These are phyloP conservation scores for Kradibia gibbosae DNA, from an alignment of 1,140 invertebrate genomes.

Conservation along the genomic window DNA sequence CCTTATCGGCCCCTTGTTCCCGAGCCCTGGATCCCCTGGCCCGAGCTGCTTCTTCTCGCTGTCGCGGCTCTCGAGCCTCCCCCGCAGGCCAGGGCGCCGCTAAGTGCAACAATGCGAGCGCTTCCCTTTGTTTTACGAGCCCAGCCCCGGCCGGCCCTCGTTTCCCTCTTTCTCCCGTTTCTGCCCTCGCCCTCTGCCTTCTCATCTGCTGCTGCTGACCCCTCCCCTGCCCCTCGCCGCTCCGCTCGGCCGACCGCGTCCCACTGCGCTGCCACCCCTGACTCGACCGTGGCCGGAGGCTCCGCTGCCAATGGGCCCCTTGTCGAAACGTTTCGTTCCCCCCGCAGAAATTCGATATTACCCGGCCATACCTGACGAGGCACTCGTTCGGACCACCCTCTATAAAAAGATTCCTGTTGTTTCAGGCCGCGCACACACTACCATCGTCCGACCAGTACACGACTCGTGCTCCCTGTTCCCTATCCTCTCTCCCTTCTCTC, in stretches of 20 bases:
- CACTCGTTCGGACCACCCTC: constrained; percentile 14
- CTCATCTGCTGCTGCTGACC: not conserved
- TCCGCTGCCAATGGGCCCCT: no score
- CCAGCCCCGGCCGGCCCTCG: not conserved
- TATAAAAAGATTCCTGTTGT: constrained; percentile 34
- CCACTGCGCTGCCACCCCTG: no score
- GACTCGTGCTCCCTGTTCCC: not conserved
- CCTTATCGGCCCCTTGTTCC: no score
- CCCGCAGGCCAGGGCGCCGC: not conserved
- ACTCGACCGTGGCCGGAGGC: no score
- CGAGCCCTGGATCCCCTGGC: no score
- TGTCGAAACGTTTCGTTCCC: no score
- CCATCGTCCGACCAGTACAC: not conserved
- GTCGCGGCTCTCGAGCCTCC: not conserved
- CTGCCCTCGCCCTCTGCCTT: not conserved
- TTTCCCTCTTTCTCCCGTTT: constrained; percentile 3
- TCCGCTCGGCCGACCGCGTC: no score
- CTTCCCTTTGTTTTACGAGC: not conserved
- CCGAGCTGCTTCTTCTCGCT: no score
- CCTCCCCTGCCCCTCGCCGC: not conserved
- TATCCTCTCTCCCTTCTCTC: no score
- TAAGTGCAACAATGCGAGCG: not conserved
- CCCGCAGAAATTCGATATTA: constrained; percentile 34
- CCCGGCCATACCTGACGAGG: constrained; percentile 23
- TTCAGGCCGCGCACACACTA: constrained; percentile 38